These are phyloP conservation scores for Heterodera filipjevi DNA, from an alignment of 2,888 invertebrate genomes.

Conservation along the genomic window DNA sequence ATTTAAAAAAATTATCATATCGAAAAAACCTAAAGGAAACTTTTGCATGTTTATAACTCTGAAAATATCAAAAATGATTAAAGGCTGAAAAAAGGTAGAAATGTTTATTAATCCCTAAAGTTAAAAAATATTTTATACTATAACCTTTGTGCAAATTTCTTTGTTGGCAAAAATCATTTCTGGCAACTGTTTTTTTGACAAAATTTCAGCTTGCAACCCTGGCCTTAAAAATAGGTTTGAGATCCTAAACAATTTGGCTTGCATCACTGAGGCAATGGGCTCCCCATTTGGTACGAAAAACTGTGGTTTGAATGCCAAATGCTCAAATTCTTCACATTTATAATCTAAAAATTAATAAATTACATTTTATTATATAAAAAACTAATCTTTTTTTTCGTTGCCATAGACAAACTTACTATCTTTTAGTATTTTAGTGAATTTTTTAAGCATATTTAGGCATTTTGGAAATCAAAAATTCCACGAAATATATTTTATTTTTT, in stretches of 20 bases:
- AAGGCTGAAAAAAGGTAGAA: no score
- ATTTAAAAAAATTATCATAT: no score
- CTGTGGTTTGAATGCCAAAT: neutral
- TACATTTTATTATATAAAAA: neutral
- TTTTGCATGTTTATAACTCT: no score
- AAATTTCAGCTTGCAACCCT: neutral
- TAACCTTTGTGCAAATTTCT: neutral
- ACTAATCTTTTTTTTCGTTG: no score
- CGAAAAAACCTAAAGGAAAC: no score
- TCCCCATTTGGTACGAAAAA: neutral
- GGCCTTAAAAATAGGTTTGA: neutral
- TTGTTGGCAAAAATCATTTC: neutral
- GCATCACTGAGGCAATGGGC: conserved; percentile 9
- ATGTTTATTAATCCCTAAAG: no score
- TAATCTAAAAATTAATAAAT: neutral
- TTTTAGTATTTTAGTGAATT: no score
- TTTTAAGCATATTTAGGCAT: no score
- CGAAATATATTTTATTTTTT: no score
- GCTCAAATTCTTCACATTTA: neutral
- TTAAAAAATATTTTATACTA: neutral
- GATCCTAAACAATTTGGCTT: neutral
- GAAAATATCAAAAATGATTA: no score
- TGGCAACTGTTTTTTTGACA: neutral
- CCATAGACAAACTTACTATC: no score
- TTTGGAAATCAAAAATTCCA: no score